phyloP scores from a whole-genome alignment of 2,113 vertebrate species.

The Melanerpes formicivorus region DNA sequence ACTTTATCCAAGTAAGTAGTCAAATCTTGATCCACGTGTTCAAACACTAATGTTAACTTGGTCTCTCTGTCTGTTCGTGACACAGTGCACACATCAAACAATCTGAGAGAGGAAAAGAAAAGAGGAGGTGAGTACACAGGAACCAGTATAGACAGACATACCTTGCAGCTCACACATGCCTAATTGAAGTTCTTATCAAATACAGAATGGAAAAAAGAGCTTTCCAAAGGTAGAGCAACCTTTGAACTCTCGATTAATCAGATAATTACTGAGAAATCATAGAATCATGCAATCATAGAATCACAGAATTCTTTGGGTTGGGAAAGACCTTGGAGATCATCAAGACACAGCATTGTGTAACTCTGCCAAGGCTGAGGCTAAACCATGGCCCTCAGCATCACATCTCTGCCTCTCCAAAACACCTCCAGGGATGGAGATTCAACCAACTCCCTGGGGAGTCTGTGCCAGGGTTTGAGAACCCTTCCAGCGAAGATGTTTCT shows the following conservation, averaged over 20 bases:
- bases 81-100: slow-evolving; percentile 97
- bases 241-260: not conserved
- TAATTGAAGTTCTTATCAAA: not conserved
- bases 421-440: too few relatives aligned
- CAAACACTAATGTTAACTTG: slow-evolving; percentile 96
- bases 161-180: not conserved
- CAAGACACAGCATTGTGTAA: too few relatives aligned
- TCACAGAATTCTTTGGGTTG: too few relatives aligned
- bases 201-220: not conserved
- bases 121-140: slow-evolving; percentile 8
- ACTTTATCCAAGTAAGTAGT: slow-evolving; percentile 98
- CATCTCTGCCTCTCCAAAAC: too few relatives aligned
- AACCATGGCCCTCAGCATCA: too few relatives aligned
- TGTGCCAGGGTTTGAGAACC: too few relatives aligned
- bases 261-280: not conserved
- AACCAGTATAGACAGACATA: not conserved
- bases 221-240: not conserved
- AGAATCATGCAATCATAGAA: too few relatives aligned
- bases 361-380: too few relatives aligned
- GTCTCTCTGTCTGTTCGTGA: slow-evolving; percentile 97
- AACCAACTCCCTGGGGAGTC: too few relatives aligned
- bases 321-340: too few relatives aligned
- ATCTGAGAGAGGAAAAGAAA: slow-evolving; percentile 75
- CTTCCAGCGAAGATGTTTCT: too few relatives aligned
- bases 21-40: slow-evolving; percentile 99